Percentiles rank a stretch among this genome's conserved stretches.
These are phyloP conservation scores for Ormyrus rosae DNA, from an alignment of 2,888 invertebrate genomes.

Conservation along the genomic window DNA sequence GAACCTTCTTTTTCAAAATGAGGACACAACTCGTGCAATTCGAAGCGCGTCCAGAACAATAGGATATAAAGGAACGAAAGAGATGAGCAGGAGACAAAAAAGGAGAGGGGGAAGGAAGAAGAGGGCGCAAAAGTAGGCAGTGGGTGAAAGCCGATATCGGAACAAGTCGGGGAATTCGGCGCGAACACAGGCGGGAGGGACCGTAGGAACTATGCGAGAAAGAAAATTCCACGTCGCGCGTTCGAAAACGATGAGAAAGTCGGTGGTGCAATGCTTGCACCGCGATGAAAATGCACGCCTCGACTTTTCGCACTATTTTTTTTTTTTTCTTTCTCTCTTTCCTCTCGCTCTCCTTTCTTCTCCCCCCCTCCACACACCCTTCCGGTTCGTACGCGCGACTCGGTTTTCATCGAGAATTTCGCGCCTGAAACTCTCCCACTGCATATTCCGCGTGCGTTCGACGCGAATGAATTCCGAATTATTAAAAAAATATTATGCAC, in stretches of 20 bases:
- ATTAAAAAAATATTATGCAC: slow-evolving; percentile 18
- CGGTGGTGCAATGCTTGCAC: slow-evolving; percentile 21
- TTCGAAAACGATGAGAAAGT: slow-evolving; percentile 17
- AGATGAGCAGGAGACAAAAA: slow-evolving; percentile 7
- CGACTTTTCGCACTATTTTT: slow-evolving; percentile 48
- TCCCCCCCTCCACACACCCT: neutral
- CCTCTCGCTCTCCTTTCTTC: neutral
- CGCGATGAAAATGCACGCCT: slow-evolving; percentile 36
- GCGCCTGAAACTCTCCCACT: no score
- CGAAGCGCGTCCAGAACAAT: slow-evolving; percentile 22
- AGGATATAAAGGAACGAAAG: slow-evolving; percentile 36
- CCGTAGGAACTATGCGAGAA: slow-evolving; percentile 60
- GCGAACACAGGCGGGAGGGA: slow-evolving; percentile 57
- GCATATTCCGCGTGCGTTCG: neutral
- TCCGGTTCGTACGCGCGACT: neutral
- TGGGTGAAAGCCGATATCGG: slow-evolving; percentile 58
- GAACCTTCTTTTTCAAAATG: slow-evolving; percentile 1
- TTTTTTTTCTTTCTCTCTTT: slow-evolving; percentile 46
- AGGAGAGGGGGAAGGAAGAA: neutral
- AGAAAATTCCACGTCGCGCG: slow-evolving; percentile 58
- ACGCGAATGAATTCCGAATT: slow-evolving; percentile 11
- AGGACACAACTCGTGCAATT: slow-evolving; percentile 29
- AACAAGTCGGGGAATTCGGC: slow-evolving; percentile 59
- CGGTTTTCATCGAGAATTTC: no score
- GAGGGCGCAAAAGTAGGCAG: slow-evolving; percentile 8